These are phyloP conservation scores for Tympanuchus pallidicinctus DNA, from an alignment of 2,113 vertebrate genomes.

Conservation along the genomic window DNA sequence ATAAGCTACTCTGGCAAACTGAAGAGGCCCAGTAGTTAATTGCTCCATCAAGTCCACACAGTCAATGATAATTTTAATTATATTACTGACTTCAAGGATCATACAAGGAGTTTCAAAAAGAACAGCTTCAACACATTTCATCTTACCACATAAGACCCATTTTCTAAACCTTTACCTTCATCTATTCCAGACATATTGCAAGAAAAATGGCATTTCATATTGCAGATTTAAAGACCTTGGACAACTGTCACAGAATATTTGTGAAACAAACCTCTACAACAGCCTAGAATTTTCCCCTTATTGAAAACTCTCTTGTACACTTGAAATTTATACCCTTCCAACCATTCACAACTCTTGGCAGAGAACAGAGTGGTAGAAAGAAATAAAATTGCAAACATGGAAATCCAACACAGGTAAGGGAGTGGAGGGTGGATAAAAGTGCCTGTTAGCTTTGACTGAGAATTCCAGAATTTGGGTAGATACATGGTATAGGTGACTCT, in stretches of 20 bases:
- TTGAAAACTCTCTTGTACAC: not conserved
- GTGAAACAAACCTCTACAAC: not conserved
- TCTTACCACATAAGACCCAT: not conserved
- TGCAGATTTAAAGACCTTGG: not conserved
- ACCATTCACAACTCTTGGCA: rapidly evolving
- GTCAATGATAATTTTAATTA: conserved; percentile 6
- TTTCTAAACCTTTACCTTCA: not conserved
- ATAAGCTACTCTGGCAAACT: not conserved
- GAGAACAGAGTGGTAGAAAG: not conserved
- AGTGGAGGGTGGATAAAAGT: not conserved
- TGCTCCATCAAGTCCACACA: not conserved
- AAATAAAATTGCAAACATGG: not conserved
- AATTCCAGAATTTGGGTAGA: too few species aligned
- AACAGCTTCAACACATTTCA: conserved; percentile 33
- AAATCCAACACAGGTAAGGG: not conserved
- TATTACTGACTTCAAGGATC: conserved; percentile 13
- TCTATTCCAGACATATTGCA: not conserved
- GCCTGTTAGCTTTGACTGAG: not conserved
- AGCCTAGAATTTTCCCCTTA: not conserved
- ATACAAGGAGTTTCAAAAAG: conserved; percentile 7
- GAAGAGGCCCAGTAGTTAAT: not conserved
- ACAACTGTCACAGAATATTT: not conserved
- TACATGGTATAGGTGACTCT: not conserved
- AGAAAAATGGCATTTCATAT: not conserved
- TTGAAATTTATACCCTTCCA: not conserved